Conservation (phyloP, 2,888 invertebrate genomes). For the Caenorhabditis sp. region DNA sequence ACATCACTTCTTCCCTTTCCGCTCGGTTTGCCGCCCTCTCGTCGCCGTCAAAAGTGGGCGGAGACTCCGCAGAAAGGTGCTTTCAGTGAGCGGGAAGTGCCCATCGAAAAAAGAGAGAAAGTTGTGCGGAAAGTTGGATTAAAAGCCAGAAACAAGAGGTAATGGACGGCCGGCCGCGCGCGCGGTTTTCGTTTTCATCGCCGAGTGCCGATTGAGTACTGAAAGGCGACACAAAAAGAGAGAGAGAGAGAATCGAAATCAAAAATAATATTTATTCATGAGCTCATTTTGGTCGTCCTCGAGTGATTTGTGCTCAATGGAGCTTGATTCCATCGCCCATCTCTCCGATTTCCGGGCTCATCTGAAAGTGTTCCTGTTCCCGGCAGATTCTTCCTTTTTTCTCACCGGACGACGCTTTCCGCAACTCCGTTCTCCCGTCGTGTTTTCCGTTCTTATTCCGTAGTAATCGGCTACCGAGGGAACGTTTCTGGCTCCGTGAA, state of each 20-base stretch:
- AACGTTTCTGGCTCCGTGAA: constrained; percentile 18
- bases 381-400: neutral
- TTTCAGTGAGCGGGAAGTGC: constrained; percentile 1
- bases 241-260: neutral
- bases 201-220: neutral
- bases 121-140: constrained; percentile 27
- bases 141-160: constrained; percentile 38
- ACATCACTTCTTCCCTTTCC: no score
- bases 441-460: constrained; percentile 22
- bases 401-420: constrained; percentile 1
- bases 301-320: constrained; percentile 3
- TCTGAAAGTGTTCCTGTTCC: neutral
- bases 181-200: constrained; percentile 4
- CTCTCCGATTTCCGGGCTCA: constrained; percentile 5
- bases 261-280: neutral
- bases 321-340: constrained; percentile 42
- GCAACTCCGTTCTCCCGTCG: constrained; percentile 1
- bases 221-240: neutral
- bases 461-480: constrained; percentile 48
- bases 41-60: constrained; percentile 20
- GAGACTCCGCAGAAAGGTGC: constrained; percentile 34
- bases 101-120: neutral
- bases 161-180: constrained; percentile 9
- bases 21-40: neutral
- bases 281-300: neutral